Evolutionary conservation across 2,888 invertebrate species (phyloP).

Genomic region (Anoplius nigerrimus): DNA sequence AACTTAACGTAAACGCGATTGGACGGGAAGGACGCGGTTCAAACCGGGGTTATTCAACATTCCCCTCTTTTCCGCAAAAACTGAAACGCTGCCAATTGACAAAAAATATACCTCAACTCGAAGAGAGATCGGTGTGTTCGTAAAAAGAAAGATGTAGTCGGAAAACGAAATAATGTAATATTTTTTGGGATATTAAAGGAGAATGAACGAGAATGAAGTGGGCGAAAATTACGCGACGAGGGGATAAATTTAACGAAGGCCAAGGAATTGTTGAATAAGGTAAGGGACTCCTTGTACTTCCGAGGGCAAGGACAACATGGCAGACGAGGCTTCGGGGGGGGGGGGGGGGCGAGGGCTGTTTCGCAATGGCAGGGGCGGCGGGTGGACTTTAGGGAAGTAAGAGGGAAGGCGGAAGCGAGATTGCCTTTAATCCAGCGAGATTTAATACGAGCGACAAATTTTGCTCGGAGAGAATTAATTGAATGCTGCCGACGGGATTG

Average conservation of each 20-base stretch:
- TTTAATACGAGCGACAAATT: conserved; percentile 75
- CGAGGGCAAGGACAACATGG: conserved; percentile 1
- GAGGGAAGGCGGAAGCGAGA: conserved; percentile 50
- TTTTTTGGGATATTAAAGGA: too few species aligned
- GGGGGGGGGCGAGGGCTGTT: conserved; percentile 18
- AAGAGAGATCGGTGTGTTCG: too few species aligned
- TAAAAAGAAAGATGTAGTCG: too few species aligned
- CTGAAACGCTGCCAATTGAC: too few species aligned
- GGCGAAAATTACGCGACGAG: conserved; percentile 5
- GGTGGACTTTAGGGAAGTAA: conserved; percentile 15
- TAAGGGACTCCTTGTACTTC: too few species aligned
- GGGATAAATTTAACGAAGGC: conserved; percentile 33
- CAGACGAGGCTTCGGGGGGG: conserved; percentile 1
- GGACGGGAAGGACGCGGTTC: too few species aligned
- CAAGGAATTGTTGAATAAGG: background rate
- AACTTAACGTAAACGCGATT: too few species aligned
- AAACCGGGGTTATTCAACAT: too few species aligned
- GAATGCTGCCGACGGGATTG: conserved; percentile 69
- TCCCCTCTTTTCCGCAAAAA: too few species aligned
- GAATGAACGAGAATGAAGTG: too few species aligned
- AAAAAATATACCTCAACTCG: too few species aligned
- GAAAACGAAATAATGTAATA: too few species aligned
- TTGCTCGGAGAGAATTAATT: conserved; percentile 72
- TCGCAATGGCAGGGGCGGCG: conserved; percentile 18
- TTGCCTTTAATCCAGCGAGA: conserved; percentile 73